Evolutionary conservation across 2,888 invertebrate species (phyloP).

Genomic region (Bursaphelenchus okinawaensis): DNA sequence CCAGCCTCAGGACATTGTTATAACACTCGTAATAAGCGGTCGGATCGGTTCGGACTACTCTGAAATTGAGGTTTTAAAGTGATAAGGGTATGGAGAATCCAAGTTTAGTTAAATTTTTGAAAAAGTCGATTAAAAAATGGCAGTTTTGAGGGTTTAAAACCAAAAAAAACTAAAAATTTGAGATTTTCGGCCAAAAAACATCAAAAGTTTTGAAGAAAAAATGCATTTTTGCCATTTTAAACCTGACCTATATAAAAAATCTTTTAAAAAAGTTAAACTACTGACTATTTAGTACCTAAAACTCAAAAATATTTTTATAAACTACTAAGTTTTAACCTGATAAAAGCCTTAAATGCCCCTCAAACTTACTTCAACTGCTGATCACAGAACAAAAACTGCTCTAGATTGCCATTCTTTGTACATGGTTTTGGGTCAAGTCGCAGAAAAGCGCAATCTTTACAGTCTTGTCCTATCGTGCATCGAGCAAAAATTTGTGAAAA

Average conservation of each 20-base stretch:
- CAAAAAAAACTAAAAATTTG: neutral
- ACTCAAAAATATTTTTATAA: neutral
- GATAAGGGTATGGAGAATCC: too few species aligned
- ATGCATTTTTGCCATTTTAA: too few species aligned
- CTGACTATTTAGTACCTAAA: too few species aligned
- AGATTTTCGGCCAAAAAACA: neutral
- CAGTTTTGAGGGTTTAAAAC: neutral
- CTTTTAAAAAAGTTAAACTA: neutral
- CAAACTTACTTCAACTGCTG: constrained; percentile 1
- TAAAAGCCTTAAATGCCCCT: neutral
- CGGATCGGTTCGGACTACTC: constrained; percentile 19
- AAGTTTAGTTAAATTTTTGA: too few species aligned
- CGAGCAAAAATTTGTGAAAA: neutral
- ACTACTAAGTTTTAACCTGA: neutral
- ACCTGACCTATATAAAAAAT: too few species aligned
- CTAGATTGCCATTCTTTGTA: neutral
- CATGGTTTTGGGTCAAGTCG: neutral
- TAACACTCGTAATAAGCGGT: constrained; percentile 15
- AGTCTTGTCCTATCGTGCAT: neutral
- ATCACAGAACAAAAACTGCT: constrained; percentile 9
- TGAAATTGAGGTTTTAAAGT: too few species aligned
- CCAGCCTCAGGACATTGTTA: constrained; percentile 11
- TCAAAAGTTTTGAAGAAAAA: too few species aligned
- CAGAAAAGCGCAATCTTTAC: neutral
- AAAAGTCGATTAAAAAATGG: neutral